These are phyloP conservation scores for Galbula dea DNA, from an alignment of 2,113 vertebrate genomes.

Conservation along the genomic window DNA sequence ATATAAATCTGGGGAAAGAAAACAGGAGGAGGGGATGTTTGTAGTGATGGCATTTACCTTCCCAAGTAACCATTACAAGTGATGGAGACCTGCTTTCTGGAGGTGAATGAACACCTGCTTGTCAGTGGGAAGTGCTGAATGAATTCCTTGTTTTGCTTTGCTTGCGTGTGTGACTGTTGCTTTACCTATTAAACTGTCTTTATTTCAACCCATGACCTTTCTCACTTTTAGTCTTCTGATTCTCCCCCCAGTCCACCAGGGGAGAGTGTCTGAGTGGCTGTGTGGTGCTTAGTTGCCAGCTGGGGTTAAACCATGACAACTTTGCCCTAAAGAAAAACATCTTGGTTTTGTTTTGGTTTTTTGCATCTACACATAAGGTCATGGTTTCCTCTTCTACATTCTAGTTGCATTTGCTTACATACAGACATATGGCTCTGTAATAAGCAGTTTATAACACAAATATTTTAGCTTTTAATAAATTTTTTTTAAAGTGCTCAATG, in stretches of 20 bases:
- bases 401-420: neutral
- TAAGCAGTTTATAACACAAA: neutral
- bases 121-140: neutral
- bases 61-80: neutral
- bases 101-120: neutral
- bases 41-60: neutral
- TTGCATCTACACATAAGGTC: neutral
- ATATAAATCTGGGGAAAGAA: neutral
- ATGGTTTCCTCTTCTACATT: neutral
- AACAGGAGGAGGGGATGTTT: neutral
- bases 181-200: neutral
- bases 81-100: neutral
- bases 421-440: neutral
- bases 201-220: neutral
- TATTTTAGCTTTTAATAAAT: neutral
- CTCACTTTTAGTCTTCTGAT: neutral
- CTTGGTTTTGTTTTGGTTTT: neutral
- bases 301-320: neutral
- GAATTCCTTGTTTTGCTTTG: neutral
- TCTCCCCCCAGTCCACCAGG: neutral
- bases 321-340: neutral
- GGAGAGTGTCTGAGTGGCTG: neutral
- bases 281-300: neutral
- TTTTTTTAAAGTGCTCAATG: neutral
- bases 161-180: neutral